Base-by-base conservation (phyloP, 2,888 invertebrate genomes). In the Encarsia formosa region DNA sequence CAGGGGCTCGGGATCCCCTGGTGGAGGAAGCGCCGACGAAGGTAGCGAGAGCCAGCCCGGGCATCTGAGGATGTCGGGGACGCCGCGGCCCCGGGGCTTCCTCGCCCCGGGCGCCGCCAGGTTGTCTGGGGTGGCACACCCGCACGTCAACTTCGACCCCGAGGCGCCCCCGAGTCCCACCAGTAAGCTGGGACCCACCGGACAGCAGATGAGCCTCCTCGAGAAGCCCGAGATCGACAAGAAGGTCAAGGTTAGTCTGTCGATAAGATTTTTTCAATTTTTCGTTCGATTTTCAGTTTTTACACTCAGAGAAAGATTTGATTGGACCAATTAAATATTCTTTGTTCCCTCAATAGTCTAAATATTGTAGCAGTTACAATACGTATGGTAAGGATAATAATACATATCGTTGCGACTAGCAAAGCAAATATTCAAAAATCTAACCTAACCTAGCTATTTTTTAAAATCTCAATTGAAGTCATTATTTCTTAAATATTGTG, bases 181-280 rank as follows among this genome's bases (percentile, higher is more conserved):
- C 69, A 67, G 24, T 65, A 62, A n/a, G 78, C 5, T 20, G 37
- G 26, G 29, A 26, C 3, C 16, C n/a, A 3, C 23, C 32, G 6
- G 4, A 24, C 32, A 2, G 20, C 9, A 3, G 9, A 81, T 81
- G 69, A 73, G 71, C 64, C 73, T 79, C 34, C 76, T 83, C 63
- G 84, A 84, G 73, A 84, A 83, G 73, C 83, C 84, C 62, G 79
- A 78, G 59, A 71, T 77, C 65, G 85, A 85, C 77, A 86, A 84
- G 73, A 87, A 86, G 77, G 86, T 87, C 68, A 87, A 87, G 82
- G 87, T 86, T 76, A 69, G 78, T 32, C n/a, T 15, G 15, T 23
- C 26, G 16, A 8, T 8, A 26, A 5, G 2, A n/a, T 11, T 26
- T 26, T 26, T 8, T 26, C 11, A 26, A 6, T 26, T 11, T 26